These are phyloP conservation scores for Ceraclea dissimilis DNA, from an alignment of 2,888 invertebrate genomes.

Conservation along the genomic window DNA sequence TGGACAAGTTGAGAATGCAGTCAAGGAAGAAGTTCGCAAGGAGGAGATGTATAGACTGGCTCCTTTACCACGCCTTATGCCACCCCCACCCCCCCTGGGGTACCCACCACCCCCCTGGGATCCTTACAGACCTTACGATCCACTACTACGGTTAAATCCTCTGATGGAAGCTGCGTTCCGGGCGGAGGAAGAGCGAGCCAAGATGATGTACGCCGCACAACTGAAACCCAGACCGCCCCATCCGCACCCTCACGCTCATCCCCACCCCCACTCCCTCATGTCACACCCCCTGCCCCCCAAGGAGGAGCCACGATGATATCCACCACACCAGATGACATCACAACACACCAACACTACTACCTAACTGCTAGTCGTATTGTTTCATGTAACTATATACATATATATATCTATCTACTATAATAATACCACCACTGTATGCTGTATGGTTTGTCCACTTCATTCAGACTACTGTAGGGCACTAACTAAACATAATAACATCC, in stretches of 20 bases:
- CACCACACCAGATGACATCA: conserved; percentile 24
- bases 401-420: no score
- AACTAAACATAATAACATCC: no score
- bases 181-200: conserved; percentile 72
- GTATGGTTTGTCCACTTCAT: no score
- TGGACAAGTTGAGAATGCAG: conserved; percentile 48
- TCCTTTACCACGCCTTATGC: conserved; percentile 34
- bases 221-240: conserved; percentile 49
- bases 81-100: conserved; percentile 40
- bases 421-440: no score
- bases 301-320: conserved; percentile 51
- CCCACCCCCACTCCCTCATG: conserved; percentile 38
- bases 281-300: conserved; percentile 55
- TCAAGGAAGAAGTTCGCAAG: conserved; percentile 57
- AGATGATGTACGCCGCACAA: conserved; percentile 65
- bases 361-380: conserved; percentile 5
- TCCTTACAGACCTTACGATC: conserved; percentile 65
- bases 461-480: no score
- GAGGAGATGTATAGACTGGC: conserved; percentile 33
- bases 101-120: conserved; percentile 59
- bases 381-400: no score
- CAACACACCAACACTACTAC: neutral
- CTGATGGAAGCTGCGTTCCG: conserved; percentile 71
- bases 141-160: conserved; percentile 69
- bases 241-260: conserved; percentile 44